These are phyloP conservation scores for Emmelina monodactyla DNA, from an alignment of 2,888 invertebrate species.

Conservation along the genomic window DNA sequence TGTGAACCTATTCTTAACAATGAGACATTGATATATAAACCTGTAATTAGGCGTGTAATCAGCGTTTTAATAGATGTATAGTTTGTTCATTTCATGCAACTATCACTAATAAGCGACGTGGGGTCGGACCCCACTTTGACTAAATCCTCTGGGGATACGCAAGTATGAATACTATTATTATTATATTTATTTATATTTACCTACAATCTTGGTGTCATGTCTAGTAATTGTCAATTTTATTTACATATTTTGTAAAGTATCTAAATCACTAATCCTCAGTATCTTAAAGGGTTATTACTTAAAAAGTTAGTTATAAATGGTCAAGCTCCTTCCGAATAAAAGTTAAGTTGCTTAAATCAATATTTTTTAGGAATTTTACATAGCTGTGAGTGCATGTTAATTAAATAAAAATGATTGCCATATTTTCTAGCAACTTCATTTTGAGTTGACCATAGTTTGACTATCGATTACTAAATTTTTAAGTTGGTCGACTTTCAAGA, in stretches of 20 bases:
- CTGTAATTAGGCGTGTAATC: constrained; percentile 17
- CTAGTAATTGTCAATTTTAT: too few species aligned
- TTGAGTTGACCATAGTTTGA: too few species aligned
- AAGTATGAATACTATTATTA: constrained; percentile 48
- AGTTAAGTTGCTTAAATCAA: too few species aligned
- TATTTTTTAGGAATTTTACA: too few species aligned
- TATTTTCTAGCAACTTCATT: too few species aligned
- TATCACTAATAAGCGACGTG: constrained; percentile 61
- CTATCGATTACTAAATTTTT: too few species aligned
- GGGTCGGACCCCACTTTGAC: constrained; percentile 57
- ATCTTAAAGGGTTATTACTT: too few species aligned
- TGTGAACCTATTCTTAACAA: not conserved
- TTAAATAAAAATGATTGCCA: too few species aligned
- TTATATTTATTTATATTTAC: constrained; percentile 16
- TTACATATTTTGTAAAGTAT: not conserved
- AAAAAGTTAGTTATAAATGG: too few species aligned
- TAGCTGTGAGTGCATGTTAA: too few species aligned
- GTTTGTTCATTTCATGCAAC: constrained; percentile 67
- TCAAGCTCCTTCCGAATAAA: too few species aligned
- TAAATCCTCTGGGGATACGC: constrained; percentile 59
- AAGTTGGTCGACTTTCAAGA: too few species aligned
- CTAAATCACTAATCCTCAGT: not conserved
- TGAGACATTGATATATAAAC: constrained; percentile 12
- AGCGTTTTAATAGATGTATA: constrained; percentile 57
- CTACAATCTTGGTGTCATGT: not conserved